A percentile compares a stretch with the other conserved stretches of the same genome.
phyloP scores from a whole-genome alignment of 2,113 vertebrate species.

The Gila orcuttii region DNA sequence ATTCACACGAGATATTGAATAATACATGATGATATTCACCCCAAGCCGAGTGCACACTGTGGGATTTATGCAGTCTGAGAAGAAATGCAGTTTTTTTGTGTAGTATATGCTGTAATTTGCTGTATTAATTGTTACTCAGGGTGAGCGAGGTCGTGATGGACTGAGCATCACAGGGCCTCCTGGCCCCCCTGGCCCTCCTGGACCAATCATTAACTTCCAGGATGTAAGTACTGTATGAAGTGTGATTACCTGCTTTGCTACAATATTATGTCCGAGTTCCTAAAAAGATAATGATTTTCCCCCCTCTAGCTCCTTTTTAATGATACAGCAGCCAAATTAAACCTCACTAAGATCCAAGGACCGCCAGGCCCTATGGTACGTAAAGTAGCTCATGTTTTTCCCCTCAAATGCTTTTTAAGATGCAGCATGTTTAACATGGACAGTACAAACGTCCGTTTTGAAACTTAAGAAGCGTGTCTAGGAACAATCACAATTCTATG shows the following conservation, averaged over 20 bases:
- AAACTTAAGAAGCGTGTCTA: not conserved
- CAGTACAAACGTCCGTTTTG: not conserved
- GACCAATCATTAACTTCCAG: slow-evolving; percentile 72
- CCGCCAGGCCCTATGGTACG: slow-evolving; percentile 80
- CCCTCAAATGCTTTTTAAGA: slow-evolving; percentile 4
- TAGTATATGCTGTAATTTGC: not conserved
- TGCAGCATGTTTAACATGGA: slow-evolving; percentile 11
- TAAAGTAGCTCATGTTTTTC: slow-evolving; percentile 53
- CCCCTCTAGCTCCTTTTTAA: slow-evolving; percentile 80
- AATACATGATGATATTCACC: not conserved
- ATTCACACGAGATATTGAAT: not conserved
- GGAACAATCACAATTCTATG: not conserved
- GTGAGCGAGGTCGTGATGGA: slow-evolving; percentile 83
- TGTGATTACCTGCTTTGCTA: not conserved
- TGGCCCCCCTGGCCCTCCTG: slow-evolving; percentile 85
- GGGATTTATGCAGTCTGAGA: not conserved
- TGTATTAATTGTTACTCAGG: slow-evolving; percentile 69
- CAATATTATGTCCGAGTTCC: not conserved
- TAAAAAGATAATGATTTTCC: not conserved
- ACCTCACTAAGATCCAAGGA: slow-evolving; percentile 79
- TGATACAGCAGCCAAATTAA: slow-evolving; percentile 75
- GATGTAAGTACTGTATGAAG: slow-evolving; percentile 72
- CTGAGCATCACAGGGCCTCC: slow-evolving; percentile 78
- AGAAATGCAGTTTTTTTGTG: not conserved
- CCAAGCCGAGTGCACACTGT: not conserved